phyloP scores from a whole-genome alignment of 2,113 vertebrate species.

The Regulus satrapa region DNA sequence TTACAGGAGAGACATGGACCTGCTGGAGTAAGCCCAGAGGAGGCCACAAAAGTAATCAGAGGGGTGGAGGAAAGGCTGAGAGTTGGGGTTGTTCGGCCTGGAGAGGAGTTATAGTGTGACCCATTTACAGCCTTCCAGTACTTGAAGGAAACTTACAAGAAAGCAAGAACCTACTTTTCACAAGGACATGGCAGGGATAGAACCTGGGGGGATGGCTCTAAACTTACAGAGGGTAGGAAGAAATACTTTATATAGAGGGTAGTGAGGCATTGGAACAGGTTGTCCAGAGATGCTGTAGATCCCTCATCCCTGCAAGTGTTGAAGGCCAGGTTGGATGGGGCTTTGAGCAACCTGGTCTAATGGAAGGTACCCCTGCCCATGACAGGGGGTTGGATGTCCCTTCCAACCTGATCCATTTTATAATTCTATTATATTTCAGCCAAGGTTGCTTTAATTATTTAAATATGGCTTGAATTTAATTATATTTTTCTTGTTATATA shows the following conservation, averaged over 20 bases:
- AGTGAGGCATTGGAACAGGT: neutral
- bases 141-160: neutral
- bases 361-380: neutral
- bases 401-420: neutral
- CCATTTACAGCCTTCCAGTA: neutral
- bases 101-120: neutral
- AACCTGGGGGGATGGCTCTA: neutral
- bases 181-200: neutral
- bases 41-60: neutral
- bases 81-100: neutral
- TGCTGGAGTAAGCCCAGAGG: neutral
- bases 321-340: too few species aligned
- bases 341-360: neutral
- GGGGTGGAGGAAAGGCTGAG: neutral
- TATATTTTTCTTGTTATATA: neutral
- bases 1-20: neutral
- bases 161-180: neutral
- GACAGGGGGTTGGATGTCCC: too few species aligned
- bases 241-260: neutral
- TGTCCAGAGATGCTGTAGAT: neutral
- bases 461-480: neutral
- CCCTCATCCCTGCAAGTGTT: neutral
- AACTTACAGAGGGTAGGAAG: neutral
- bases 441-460: neutral
- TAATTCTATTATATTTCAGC: neutral